Evolutionary conservation across 2,797 vertebrate genomes (phyloP).

Genomic region (Brotogeris chrysoptera): DNA sequence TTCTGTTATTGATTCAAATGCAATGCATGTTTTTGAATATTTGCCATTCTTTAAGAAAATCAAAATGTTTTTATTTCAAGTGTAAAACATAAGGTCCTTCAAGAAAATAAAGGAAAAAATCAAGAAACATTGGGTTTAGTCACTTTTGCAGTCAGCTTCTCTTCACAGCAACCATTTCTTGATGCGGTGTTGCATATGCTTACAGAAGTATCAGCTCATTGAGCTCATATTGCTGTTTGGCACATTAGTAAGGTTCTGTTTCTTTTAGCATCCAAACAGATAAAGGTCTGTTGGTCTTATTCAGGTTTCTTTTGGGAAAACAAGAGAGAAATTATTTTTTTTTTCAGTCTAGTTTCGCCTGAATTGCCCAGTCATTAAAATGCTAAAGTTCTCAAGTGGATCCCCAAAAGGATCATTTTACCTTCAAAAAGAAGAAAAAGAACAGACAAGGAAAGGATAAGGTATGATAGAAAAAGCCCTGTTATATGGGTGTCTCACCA

Average conservation of each 20-base stretch:
- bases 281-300: background rate
- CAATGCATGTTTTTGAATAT: background rate
- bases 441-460: background rate
- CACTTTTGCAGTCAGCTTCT: background rate
- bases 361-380: background rate
- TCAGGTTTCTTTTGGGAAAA: background rate
- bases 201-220: background rate
- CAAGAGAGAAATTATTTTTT: background rate
- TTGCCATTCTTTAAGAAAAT: background rate
- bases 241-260: background rate
- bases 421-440: background rate
- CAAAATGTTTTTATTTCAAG: background rate
- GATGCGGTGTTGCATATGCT: background rate
- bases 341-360: background rate
- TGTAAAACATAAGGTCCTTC: background rate
- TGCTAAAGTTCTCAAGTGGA: background rate
- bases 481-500: background rate
- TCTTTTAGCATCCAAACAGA: background rate
- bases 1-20: background rate
- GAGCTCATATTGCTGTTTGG: background rate
- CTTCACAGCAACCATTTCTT: slow-evolving; percentile 6
- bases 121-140: background rate
- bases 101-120: background rate
- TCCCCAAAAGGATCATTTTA: background rate
- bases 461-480: background rate